A percentile compares a stretch with the other conserved stretches of the same genome.
These are phyloP conservation scores for Drosophila bipectinata DNA, from an alignment of 1,140 invertebrate genomes.

Conservation along the genomic window DNA sequence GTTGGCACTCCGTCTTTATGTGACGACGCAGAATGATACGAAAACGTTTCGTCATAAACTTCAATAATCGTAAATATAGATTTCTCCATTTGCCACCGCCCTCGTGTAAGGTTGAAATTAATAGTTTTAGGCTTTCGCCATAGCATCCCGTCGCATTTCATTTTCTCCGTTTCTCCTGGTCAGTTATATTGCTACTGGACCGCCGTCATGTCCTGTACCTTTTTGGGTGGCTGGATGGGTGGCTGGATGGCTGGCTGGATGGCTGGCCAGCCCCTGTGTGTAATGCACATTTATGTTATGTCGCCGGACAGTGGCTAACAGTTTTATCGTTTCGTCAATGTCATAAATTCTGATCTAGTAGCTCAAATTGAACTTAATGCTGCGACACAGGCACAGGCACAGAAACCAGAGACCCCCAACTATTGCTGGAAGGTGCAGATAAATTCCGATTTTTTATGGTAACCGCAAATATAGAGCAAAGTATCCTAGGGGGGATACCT, in stretches of 20 bases:
- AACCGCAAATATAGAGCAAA: not conserved
- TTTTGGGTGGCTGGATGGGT: too few species aligned
- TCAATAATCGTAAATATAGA: constrained; percentile 84
- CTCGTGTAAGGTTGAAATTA: constrained; percentile 67
- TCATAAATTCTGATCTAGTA: constrained; percentile 81
- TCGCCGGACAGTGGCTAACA: constrained; percentile 58
- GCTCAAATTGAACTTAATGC: constrained; percentile 82
- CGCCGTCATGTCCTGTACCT: too few species aligned
- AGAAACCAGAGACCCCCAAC: too few species aligned
- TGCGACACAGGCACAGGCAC: constrained; percentile 42
- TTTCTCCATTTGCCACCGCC: constrained; percentile 58
- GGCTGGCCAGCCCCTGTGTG: constrained; percentile 20
- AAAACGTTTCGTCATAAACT: constrained; percentile 84
- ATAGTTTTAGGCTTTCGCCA: constrained; percentile 79
- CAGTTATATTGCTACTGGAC: constrained; percentile 56
- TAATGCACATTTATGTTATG: constrained; percentile 82
- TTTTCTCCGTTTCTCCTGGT: constrained; percentile 61
- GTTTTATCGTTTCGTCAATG: constrained; percentile 82
- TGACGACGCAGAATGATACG: constrained; percentile 83
- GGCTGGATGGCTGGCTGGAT: too few species aligned
- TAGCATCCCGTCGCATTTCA: constrained; percentile 63
- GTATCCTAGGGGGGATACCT: too few species aligned
- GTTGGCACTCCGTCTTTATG: constrained; percentile 70
- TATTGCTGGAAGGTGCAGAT: not conserved
- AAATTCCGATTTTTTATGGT: not conserved